These are phyloP conservation scores for Lasioglossum vierecki DNA, from an alignment of 2,888 invertebrate species.

Conservation along the genomic window DNA sequence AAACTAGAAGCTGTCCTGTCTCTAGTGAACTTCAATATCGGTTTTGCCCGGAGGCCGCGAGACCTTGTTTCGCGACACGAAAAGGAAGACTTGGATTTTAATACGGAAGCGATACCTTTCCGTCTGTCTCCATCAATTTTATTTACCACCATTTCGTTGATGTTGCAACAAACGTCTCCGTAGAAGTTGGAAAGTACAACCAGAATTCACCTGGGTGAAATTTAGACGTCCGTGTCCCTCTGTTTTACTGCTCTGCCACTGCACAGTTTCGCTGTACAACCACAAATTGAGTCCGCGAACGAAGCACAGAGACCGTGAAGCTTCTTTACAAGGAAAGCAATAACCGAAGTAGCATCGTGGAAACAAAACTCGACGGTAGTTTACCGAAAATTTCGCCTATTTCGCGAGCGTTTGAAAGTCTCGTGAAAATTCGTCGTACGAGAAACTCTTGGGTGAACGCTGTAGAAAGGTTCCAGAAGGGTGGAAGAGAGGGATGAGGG, in stretches of 20 bases:
- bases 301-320: neutral
- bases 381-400: neutral
- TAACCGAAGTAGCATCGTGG: slow-evolving; percentile 3
- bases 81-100: neutral
- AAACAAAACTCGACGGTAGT: neutral
- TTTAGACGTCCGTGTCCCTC: neutral
- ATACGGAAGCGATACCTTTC: neutral
- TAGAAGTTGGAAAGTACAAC: too few relatives aligned
- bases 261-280: neutral
- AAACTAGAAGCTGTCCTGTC: neutral
- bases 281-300: neutral
- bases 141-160: neutral
- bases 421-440: neutral
- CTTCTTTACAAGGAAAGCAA: slow-evolving; percentile 1
- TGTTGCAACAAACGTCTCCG: too few relatives aligned
- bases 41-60: neutral
- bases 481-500: too few relatives aligned
- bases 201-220: too few relatives aligned
- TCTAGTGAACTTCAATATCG: slow-evolving; percentile 18
- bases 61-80: neutral
- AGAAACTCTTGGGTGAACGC: neutral
- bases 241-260: neutral
- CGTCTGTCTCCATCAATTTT: neutral
- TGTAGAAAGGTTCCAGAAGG: too few relatives aligned
- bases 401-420: neutral